phyloP scores from a whole-genome alignment of 2,113 vertebrate genomes.

The Scortum barcoo region DNA sequence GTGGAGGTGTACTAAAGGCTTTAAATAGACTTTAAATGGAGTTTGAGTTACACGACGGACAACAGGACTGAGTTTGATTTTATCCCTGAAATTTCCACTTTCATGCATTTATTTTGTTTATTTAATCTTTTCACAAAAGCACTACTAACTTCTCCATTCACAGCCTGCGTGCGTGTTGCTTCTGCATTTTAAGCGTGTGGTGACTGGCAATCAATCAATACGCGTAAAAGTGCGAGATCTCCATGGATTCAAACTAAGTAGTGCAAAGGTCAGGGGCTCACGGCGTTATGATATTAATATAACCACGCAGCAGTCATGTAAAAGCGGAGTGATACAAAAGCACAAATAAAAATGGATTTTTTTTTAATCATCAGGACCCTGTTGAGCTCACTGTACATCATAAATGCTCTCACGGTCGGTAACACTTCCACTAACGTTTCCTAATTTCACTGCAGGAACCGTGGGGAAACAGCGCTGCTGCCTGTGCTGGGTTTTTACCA shows the following conservation, averaged over 20 bases:
- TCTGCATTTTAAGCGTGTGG: background rate
- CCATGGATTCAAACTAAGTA: conserved; percentile 21
- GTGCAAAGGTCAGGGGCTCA: conserved; percentile 38
- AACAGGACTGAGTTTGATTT: background rate
- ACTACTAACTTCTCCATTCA: background rate
- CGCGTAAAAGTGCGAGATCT: background rate
- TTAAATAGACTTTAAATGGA: conserved; percentile 5
- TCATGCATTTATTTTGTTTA: background rate
- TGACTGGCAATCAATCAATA: conserved; percentile 2
- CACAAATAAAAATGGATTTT: background rate
- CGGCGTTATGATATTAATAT: conserved; percentile 6
- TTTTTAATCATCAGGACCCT: background rate
- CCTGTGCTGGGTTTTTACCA: conserved; percentile 37
- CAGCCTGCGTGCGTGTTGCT: background rate
- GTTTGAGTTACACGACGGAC: background rate
- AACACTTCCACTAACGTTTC: background rate
- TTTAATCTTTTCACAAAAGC: background rate
- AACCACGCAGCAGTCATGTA: background rate
- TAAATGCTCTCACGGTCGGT: background rate
- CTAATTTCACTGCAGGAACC: background rate
- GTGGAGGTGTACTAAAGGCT: background rate
- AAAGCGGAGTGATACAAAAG: background rate
- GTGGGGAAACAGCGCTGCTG: conserved; percentile 56
- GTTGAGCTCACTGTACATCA: background rate
- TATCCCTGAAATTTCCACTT: background rate